phyloP scores from a whole-genome alignment of 2,113 vertebrate species.

The Myrmecobius fasciatus region DNA sequence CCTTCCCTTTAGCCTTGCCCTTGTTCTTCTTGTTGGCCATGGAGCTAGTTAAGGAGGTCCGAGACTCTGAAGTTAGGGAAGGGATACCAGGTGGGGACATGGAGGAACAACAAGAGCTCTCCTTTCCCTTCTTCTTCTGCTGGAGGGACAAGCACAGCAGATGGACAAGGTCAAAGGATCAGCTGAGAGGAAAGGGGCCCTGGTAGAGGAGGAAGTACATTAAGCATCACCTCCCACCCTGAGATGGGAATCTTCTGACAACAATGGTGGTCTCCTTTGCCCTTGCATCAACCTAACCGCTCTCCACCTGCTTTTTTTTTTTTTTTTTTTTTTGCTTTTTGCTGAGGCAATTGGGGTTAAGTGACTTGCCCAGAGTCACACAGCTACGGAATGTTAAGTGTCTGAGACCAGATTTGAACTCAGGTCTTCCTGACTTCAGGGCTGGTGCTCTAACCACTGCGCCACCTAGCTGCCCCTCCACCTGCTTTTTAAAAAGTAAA shows the following conservation, averaged over 20 bases:
- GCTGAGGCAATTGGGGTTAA: too few species aligned
- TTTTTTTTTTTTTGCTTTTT: too few species aligned
- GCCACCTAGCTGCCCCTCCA: too few species aligned
- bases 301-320: neutral
- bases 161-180: neutral
- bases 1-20: constrained; percentile 90
- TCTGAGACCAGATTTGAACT: too few species aligned
- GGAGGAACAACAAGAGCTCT: constrained; percentile 82
- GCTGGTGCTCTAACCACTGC: too few species aligned
- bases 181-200: neutral
- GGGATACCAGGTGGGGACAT: constrained; percentile 86
- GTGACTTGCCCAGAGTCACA: too few species aligned
- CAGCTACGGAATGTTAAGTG: too few species aligned
- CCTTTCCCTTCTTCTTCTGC: constrained; percentile 94
- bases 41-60: constrained; percentile 79
- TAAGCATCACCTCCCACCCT: neutral
- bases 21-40: constrained; percentile 90
- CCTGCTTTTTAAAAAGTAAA: neutral
- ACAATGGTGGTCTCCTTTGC: neutral
- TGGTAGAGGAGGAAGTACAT: neutral
- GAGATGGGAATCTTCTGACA: neutral
- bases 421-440: too few species aligned
- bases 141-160: constrained; percentile 53
- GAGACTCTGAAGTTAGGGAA: constrained; percentile 85
- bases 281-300: neutral